These are phyloP conservation scores for Leucophora obtusa DNA, from an alignment of 2,888 invertebrate species.

Conservation along the genomic window DNA sequence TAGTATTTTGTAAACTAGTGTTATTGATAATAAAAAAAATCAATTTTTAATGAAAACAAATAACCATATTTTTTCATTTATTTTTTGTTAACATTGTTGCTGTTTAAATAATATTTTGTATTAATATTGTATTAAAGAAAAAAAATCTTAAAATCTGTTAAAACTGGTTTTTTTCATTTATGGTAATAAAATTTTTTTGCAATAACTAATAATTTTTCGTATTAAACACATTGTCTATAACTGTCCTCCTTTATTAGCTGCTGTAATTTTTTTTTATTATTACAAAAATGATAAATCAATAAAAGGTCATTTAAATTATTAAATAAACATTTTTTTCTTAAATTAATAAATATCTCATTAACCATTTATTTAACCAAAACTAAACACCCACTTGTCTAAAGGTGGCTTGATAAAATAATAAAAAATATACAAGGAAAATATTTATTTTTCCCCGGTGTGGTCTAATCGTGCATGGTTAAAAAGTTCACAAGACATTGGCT, in stretches of 20 bases:
- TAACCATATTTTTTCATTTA: no score
- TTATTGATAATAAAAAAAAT: no score
- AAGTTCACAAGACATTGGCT: constrained; percentile 54
- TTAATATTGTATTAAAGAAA: no score
- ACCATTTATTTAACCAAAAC: constrained; percentile 24
- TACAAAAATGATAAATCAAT: constrained; percentile 61
- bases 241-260: constrained; percentile 64
- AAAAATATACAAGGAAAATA: constrained; percentile 19
- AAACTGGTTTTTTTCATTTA: constrained; percentile 46
- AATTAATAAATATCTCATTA: constrained; percentile 56
- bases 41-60: no score
- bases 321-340: constrained; percentile 39
- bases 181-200: constrained; percentile 41
- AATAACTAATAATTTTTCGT: constrained; percentile 44
- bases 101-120: no score
- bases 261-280: constrained; percentile 39
- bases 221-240: constrained; percentile 58
- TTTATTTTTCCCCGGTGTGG: constrained; percentile 49
- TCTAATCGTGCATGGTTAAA: constrained; percentile 55
- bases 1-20: no score
- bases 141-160: background rate
- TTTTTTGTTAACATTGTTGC: no score
- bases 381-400: constrained; percentile 31
- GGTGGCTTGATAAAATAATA: background rate
- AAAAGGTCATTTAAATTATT: constrained; percentile 61